Base-by-base conservation (phyloP, 2,888 invertebrate species). In the Synanthedon andrenaeformis region DNA sequence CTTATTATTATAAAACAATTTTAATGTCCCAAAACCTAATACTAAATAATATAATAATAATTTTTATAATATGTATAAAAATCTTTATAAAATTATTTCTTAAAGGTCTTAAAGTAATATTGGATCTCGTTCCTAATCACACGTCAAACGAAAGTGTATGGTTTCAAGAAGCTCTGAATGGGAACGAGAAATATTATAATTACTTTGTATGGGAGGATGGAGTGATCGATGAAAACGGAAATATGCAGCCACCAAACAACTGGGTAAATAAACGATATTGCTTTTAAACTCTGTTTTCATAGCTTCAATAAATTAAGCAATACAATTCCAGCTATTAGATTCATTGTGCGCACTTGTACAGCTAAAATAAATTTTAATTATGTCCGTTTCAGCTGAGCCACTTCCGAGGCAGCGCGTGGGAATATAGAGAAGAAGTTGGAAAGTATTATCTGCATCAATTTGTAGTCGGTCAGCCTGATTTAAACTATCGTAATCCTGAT, bases 121-220 rank as follows among this genome's bases (percentile, higher is more conserved):
- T 92, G 65, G 92, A 92, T 68, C 89, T 92, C 57, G 92, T 93
- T 13, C 93, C 93, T 1, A 93, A 93, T 76, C 94, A 95, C 64
- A 90, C 93, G 14, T 94, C 94, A 56, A 91, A 94, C 66, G 88
- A 94, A 67, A 94, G 95, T 67, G 89, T 90, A 45, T 98, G 97
- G 97, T 98, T 98, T 72, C 74, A 87, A 61, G 89, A 91, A 62
- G 96, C 96, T 1, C 82, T 91, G 1, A 84, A 89, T 2, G 82
- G 85, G 1, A 82, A 86, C 54, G 84, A 89, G 55, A 90, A 90
- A 3, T 94, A 92, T 72, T 89, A 89, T 45, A 90, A 94, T 69
- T 95, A 90, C 71, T 95, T 93, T 64, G 79, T 94, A 42, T 95
- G 95, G 95, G 87, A 82, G 51, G 88, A 92, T 57, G 90, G 91